Percentiles rank a stretch among this genome's conserved stretches.
These are phyloP conservation scores for Eupithecia subfuscata DNA, from an alignment of 2,888 invertebrate species.

Conservation along the genomic window DNA sequence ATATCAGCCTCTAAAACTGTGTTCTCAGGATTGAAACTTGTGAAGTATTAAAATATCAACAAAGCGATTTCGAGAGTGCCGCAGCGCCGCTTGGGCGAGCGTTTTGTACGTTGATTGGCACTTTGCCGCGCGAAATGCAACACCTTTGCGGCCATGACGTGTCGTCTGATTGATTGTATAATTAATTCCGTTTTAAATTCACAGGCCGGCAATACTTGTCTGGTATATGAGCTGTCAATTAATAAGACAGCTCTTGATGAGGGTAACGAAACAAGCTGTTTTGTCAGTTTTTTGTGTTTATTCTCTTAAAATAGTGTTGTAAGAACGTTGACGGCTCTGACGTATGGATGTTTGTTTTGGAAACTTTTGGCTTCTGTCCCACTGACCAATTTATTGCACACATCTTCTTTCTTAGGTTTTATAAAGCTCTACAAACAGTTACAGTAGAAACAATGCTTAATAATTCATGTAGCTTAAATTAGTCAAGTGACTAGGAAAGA, in stretches of 20 bases:
- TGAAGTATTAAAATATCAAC: slow-evolving; percentile 25
- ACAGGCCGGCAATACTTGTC: slow-evolving; percentile 70
- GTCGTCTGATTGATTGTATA: slow-evolving; percentile 81
- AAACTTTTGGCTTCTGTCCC: slow-evolving; percentile 30
- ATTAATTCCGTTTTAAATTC: slow-evolving; percentile 81
- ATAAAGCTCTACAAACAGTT: neutral
- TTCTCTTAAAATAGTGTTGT: slow-evolving; percentile 69
- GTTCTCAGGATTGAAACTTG: slow-evolving; percentile 53
- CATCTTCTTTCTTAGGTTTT: neutral
- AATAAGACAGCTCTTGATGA: slow-evolving; percentile 79
- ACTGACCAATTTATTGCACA: neutral
- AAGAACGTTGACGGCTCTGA: slow-evolving; percentile 67
- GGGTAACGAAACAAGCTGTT: slow-evolving; percentile 73
- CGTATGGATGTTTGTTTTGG: slow-evolving; percentile 62
- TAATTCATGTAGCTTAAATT: neutral
- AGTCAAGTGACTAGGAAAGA: neutral
- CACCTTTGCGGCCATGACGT: slow-evolving; percentile 79
- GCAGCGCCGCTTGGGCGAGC: slow-evolving; percentile 67
- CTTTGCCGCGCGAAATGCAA: slow-evolving; percentile 80
- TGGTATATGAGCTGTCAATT: slow-evolving; percentile 78
- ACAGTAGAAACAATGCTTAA: neutral
- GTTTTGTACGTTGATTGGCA: slow-evolving; percentile 79
- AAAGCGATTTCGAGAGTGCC: slow-evolving; percentile 48
- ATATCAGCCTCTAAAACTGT: slow-evolving; percentile 49
- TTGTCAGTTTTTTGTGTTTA: slow-evolving; percentile 62